Conservation (phyloP, 2,113 vertebrate species). For the Scytalopus superciliaris region DNA sequence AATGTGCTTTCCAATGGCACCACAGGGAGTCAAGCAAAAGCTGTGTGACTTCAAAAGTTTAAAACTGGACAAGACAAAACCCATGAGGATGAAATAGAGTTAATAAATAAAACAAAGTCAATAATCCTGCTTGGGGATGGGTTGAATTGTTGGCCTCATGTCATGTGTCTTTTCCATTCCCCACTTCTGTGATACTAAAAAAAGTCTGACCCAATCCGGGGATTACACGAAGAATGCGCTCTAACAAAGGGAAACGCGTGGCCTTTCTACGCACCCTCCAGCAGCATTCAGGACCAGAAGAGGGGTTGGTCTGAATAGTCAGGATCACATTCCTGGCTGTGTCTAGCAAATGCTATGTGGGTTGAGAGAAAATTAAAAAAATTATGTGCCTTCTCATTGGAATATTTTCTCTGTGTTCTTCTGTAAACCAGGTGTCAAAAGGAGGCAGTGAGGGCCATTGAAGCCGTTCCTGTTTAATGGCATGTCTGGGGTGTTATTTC, state of each 20-base stretch:
- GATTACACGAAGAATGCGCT: slow-evolving; percentile 46
- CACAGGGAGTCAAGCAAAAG: neutral
- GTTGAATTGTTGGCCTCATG: slow-evolving; percentile 20
- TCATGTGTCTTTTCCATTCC: slow-evolving; percentile 34
- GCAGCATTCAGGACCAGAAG: neutral
- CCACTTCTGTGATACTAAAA: slow-evolving; percentile 2
- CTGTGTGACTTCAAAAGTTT: neutral
- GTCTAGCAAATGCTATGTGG: neutral
- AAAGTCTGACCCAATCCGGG: slow-evolving; percentile 17
- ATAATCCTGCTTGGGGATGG: neutral
- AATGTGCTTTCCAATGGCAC: neutral
- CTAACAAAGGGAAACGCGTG: slow-evolving; percentile 39
- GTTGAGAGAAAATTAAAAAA: neutral
- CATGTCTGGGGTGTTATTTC: neutral
- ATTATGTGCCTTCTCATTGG: neutral
- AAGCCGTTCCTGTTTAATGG: neutral
- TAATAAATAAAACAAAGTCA: neutral
- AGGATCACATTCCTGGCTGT: slow-evolving; percentile 8
- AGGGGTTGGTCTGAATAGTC: neutral
- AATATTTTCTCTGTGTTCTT: neutral
- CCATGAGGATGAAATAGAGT: neutral
- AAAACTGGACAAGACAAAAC: neutral
- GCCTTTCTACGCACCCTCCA: slow-evolving; percentile 25
- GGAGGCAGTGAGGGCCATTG: neutral
- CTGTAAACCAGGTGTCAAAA: neutral